Conservation (phyloP, 2,113 vertebrate species). For the Psilopsiagon aymara region DNA sequence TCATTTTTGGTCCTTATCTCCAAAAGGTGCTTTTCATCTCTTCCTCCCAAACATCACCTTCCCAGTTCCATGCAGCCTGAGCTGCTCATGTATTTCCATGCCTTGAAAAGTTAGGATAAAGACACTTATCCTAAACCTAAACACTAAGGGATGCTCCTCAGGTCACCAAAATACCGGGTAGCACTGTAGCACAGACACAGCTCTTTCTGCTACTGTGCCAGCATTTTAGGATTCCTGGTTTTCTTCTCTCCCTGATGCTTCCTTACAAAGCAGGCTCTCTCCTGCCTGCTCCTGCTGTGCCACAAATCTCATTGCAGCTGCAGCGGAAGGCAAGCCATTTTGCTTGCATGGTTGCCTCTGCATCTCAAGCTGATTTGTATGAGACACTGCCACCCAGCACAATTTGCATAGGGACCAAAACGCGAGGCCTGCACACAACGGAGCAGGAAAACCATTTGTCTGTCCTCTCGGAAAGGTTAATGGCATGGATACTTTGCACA, state of each 20-base stretch:
- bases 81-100: background rate
- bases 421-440: background rate
- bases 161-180: background rate
- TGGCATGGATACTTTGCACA: constrained; percentile 30
- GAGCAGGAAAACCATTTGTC: constrained; percentile 35
- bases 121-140: background rate
- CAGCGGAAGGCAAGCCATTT: constrained; percentile 9
- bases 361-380: constrained; percentile 42
- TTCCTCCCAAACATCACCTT: background rate
- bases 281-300: background rate
- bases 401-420: constrained; percentile 29
- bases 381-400: constrained; percentile 26
- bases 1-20: background rate
- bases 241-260: background rate
- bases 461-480: background rate
- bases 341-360: constrained; percentile 32
- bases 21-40: background rate
- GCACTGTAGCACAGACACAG: background rate
- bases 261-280: background rate
- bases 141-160: background rate
- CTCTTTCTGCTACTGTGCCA: background rate
- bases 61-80: background rate
- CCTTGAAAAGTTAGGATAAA: background rate
- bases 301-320: background rate
- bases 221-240: background rate